Evolutionary conservation across 1,140 invertebrate species (phyloP).

Genomic region (Drosophila kohkoa): DNA sequence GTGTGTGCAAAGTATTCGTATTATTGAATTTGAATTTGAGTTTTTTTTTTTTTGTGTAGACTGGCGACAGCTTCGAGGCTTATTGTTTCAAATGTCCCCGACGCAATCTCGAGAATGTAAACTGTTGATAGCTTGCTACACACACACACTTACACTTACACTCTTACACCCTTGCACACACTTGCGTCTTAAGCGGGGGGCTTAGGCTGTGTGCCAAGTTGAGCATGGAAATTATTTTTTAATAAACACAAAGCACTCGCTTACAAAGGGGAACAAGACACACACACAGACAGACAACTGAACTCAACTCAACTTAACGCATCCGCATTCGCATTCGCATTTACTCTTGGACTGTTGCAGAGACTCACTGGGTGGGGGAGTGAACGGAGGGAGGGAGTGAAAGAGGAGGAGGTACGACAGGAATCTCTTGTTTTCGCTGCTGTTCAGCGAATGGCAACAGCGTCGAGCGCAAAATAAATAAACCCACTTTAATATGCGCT

Average conservation of each 20-base stretch:
- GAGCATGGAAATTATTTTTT: constrained; percentile 83
- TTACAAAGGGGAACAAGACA: constrained; percentile 32
- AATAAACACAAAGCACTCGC: constrained; percentile 76
- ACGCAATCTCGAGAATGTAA: constrained; percentile 56
- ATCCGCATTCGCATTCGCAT: constrained; percentile 16
- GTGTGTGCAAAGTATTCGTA: constrained; percentile 56
- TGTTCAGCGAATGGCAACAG: constrained; percentile 71
- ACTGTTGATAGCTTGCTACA: constrained; percentile 43
- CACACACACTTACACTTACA: constrained; percentile 17
- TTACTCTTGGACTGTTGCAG: constrained; percentile 22
- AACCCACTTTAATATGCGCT: constrained; percentile 83
- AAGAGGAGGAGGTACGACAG: neutral
- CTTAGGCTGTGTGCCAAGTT: constrained; percentile 64
- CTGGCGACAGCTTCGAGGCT: constrained; percentile 59
- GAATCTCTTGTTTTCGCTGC: constrained; percentile 28
- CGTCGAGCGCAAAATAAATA: constrained; percentile 82
- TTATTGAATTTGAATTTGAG: constrained; percentile 81
- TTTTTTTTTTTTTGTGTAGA: constrained; percentile 18
- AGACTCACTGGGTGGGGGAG: neutral
- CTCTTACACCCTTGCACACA: constrained; percentile 15
- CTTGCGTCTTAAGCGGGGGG: constrained; percentile 29
- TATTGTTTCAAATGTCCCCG: constrained; percentile 79
- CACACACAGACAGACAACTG: neutral
- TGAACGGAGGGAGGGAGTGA: too few relatives aligned
- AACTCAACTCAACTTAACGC: constrained; percentile 1